Percentiles rank a stretch among this genome's conserved stretches.
phyloP scores from a whole-genome alignment of 2,888 invertebrate species.

The Eumerus sabulonum region DNA sequence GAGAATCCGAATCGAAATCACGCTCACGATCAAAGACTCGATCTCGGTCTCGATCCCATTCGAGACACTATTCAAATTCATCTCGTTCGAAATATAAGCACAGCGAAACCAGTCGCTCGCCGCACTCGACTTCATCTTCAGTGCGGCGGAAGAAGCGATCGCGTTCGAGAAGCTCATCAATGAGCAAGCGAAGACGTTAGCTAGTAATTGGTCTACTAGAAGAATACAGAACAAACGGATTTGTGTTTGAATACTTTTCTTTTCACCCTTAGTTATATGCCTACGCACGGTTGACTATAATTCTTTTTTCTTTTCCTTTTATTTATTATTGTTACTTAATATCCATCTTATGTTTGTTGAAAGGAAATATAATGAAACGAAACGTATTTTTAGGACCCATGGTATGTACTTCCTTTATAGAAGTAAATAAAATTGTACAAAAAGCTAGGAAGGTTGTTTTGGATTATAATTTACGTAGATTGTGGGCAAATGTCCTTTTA shows the following conservation, averaged over 20 bases:
- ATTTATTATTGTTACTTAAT: conserved; percentile 67
- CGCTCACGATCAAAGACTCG: neutral
- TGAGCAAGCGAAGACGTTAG: conserved; percentile 63
- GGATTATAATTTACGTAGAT: no score
- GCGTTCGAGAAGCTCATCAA: conserved; percentile 56
- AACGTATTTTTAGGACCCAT: conserved; percentile 53
- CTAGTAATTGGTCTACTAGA: conserved; percentile 7
- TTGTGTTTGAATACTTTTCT: conserved; percentile 18
- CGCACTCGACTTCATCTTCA: conserved; percentile 62
- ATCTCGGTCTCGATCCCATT: conserved; percentile 66
- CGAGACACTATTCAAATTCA: conserved; percentile 67
- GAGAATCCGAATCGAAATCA: neutral
- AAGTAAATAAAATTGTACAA: conserved; percentile 59
- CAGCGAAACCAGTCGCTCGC: conserved; percentile 70
- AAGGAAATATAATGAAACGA: conserved; percentile 12
- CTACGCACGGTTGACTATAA: conserved; percentile 50
- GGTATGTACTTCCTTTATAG: conserved; percentile 64
- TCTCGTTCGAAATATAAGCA: conserved; percentile 67
- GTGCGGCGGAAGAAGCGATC: conserved; percentile 58
- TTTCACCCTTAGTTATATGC: conserved; percentile 35
- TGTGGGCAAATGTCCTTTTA: no score
- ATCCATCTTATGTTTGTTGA: conserved; percentile 56
- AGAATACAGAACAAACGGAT: no score
- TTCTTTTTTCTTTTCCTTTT: conserved; percentile 53
- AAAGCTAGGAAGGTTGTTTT: neutral